Percentiles rank a stretch among this genome's conserved stretches.
Conservation (phyloP, 2,888 invertebrate genomes). For the Micropterix aruncella region DNA sequence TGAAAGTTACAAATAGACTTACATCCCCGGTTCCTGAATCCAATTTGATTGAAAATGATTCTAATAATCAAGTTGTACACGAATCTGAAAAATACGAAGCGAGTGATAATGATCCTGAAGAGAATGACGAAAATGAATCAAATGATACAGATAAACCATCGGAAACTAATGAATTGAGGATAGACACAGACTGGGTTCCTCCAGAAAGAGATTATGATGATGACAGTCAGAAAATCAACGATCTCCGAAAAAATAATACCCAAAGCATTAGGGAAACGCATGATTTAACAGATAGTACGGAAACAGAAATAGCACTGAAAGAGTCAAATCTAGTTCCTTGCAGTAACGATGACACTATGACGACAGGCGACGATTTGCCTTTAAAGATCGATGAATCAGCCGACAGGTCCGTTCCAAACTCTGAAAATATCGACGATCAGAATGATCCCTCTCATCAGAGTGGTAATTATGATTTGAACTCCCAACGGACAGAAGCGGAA, state of each 20-base stretch:
- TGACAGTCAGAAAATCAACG: background rate
- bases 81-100: background rate
- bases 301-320: background rate
- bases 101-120: constrained; percentile 4
- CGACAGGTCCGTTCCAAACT: constrained; percentile 2
- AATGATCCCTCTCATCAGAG: constrained; percentile 16
- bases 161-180: background rate
- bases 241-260: background rate
- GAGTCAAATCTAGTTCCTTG: background rate
- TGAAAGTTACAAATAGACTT: too few species aligned
- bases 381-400: background rate
- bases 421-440: constrained; percentile 2
- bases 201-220: background rate
- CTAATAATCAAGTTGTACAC: background rate
- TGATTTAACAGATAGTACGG: background rate
- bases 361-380: background rate
- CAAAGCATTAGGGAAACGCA: background rate
- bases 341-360: background rate
- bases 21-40: too few species aligned
- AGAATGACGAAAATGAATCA: background rate
- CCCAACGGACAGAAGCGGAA: constrained; percentile 33
- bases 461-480: too few species aligned
- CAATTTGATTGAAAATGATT: background rate
- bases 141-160: background rate
- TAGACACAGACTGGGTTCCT: background rate